Base-by-base conservation (phyloP, 2,888 invertebrate genomes). In the Microplitis deprimator region DNA sequence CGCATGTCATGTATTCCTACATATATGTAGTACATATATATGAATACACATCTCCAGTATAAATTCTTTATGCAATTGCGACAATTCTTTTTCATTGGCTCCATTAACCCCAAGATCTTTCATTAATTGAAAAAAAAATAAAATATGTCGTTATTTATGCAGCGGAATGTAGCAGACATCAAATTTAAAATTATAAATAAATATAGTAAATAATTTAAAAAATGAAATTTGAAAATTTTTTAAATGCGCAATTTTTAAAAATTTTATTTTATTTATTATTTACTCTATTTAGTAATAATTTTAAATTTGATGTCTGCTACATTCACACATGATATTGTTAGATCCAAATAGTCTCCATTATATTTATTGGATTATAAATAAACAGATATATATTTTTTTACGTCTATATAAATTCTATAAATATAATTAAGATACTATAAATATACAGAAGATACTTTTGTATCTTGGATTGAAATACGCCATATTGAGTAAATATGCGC, bases 381-480 rank as follows among this genome's bases (percentile, higher is more conserved):
- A 50, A 13, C 5, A 50, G 2, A 13, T 13, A 50, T 10, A 13
- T 50, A 50, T 50, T 50, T 50, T 50, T 50, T 50, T 13, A 50
- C 50, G 8, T 50, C 50, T 50, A 13, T 10, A 17, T 29, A 38
- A 29, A 29, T 65, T 10, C 20, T 65, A 65, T 65, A 38, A 65
- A 29, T 65, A 72, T n/a, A 41, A 64, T 72, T 16, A 72, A 41
- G 17, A 64, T 40, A 41, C 17, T 40, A 40, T 61, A 40, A 13
- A 17, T 38, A 72, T 64, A 65, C 29, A 65, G 13, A 29, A 29
- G 62, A 29, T 64, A 72, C 41, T 41, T 64, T 40, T 72, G 41
- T 72, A 71, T 71, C 61, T 64, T 64, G 40, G 64, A 10, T n/a
- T 72, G n/a, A 29, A 65, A 40, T 67, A 41, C 73, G 73, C 73